Percentiles rank a stretch among this genome's conserved stretches.
Conservation (phyloP, 2,113 vertebrate genomes). For the Oncorhynchus nerka region DNA sequence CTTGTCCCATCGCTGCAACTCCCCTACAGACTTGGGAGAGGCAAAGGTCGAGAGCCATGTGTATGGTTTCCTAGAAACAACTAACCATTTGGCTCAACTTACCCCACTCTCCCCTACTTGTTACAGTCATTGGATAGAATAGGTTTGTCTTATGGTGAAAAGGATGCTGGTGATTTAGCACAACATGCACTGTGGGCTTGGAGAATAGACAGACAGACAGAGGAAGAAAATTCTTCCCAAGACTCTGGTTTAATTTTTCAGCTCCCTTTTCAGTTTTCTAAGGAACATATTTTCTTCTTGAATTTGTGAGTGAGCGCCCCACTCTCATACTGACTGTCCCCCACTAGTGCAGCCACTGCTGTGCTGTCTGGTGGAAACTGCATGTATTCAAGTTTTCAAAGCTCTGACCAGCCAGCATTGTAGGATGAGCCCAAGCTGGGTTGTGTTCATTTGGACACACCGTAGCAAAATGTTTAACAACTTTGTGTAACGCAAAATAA, state of each 20-base stretch:
- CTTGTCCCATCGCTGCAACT: too few species aligned
- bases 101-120: too few species aligned
- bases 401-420: neutral
- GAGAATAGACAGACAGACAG: neutral
- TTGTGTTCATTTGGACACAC: too few species aligned
- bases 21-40: too few species aligned
- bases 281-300: neutral
- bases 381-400: neutral
- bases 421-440: neutral
- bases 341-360: neutral
- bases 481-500: too few species aligned
- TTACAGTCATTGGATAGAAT: too few species aligned
- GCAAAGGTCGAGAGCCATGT: too few species aligned
- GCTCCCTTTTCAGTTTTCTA: constrained; percentile 2
- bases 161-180: neutral
- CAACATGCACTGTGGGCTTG: neutral
- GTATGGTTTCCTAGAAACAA: too few species aligned
- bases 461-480: too few species aligned
- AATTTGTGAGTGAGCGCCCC: neutral
- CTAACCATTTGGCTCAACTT: too few species aligned
- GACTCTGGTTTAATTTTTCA: constrained; percentile 11
- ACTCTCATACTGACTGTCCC: neutral
- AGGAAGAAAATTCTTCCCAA: neutral
- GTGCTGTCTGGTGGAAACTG: neutral
- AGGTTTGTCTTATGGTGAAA: neutral